These are phyloP conservation scores for Schizopygopsis malacanthus DNA, from an alignment of 2,797 vertebrate species.

Conservation along the genomic window DNA sequence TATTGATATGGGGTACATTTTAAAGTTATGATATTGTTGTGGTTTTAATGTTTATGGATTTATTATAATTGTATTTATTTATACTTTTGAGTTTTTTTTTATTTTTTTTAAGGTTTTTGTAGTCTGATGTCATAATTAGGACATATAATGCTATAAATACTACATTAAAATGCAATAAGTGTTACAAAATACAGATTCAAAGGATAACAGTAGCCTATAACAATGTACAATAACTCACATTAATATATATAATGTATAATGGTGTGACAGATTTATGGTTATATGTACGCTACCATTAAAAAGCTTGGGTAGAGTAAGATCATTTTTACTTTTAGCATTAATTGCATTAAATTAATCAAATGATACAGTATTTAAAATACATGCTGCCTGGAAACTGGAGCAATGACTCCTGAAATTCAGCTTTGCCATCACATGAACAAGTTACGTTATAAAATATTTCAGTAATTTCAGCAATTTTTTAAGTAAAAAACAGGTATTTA, in stretches of 20 bases:
- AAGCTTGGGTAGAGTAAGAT: not conserved
- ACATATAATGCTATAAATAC: not conserved
- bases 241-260: conserved; percentile 5
- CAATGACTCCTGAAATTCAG: not conserved
- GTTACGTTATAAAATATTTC: not conserved
- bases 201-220: not conserved
- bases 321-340: not conserved
- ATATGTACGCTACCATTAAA: not conserved
- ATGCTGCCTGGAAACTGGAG: not conserved
- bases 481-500: not conserved
- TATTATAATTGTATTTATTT: not conserved
- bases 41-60: not conserved
- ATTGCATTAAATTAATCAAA: not conserved
- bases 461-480: not conserved
- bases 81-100: not conserved
- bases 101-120: not conserved
- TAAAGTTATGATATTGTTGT: not conserved
- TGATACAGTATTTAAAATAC: not conserved
- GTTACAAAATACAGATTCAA: not conserved
- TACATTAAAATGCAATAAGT: not conserved
- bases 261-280: not conserved
- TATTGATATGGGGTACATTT: not conserved
- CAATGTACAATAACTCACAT: not conserved
- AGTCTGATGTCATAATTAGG: not conserved
- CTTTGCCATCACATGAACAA: not conserved